These are phyloP conservation scores for Alces alces DNA, from an alignment of 2,113 vertebrate species.

Conservation along the genomic window DNA sequence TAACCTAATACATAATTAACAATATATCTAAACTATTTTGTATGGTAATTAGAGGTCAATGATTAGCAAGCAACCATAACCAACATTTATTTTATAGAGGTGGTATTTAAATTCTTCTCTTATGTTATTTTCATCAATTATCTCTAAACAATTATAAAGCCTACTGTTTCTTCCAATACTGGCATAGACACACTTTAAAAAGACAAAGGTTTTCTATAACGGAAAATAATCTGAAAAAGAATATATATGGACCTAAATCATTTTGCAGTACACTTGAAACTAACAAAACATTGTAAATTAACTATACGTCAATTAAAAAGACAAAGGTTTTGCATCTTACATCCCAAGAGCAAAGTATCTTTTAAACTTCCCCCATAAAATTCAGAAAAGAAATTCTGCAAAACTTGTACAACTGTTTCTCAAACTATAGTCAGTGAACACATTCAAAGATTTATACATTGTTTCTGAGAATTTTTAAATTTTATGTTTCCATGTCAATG, in stretches of 20 bases:
- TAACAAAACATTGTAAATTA: no score
- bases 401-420: neutral
- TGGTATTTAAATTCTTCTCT: slow-evolving; percentile 2
- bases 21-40: neutral
- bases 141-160: neutral
- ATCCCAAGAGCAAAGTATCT: neutral
- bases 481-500: slow-evolving; percentile 5
- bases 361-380: neutral
- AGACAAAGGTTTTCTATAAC: neutral
- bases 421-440: neutral
- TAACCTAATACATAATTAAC: neutral
- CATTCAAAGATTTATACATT: neutral
- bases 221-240: no score
- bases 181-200: neutral
- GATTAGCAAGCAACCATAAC: neutral
- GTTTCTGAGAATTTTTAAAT: neutral
- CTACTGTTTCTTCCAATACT: neutral
- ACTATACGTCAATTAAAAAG: no score
- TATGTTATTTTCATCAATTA: neutral
- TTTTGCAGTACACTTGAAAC: no score
- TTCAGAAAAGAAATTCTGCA: neutral
- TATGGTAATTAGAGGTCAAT: neutral
- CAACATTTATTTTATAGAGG: neutral
- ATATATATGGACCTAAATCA: no score
- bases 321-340: neutral